Evolutionary conservation across 2,113 vertebrate genomes (phyloP), one percentile per base, ranked within the genome.

Genomic region (Neodontobutis hainanensis): DNA sequence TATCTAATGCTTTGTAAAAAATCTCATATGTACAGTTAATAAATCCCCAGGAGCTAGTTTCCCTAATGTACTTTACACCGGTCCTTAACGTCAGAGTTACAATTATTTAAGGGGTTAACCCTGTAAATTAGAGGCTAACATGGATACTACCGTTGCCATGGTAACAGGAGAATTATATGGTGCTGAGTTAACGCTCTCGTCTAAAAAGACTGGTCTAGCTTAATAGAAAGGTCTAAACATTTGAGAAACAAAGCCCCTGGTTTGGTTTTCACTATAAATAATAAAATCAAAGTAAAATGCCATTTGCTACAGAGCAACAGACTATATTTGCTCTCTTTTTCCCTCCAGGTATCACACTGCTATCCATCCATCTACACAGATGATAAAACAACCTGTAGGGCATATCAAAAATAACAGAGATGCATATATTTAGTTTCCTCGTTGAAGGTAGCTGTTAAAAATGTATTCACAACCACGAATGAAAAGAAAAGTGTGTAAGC

Each of bases 361-460:
- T 53, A 70, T 60, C 15, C 0, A 35, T 34, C 35, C 45, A 36
- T 36, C 42, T 52, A 16, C 10, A 59, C 46, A 1, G 16, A 45
- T 38, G 12, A 63, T 12, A 52, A 12, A 16, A 50, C 14, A 61
- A 46, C 35, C 42, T 57, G 43, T 8, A 63, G 53, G 60, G 49
- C 14, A 48, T 44, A n/a, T 35, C 40, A n/a, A 49, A 0, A 1
- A 61, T 1, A 27, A 56, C 63, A 74, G 35, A 12, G 42, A 70
- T 85, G 83, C 81, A 84, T 82, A 87, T 85, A 35, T 74, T 47
- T 16, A 36, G 9, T 57, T 64, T 57, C 14, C 38, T 8, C 4
- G 3, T 51, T 67, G 44, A 70, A 74, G 69, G 55, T 61, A 62
- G 42, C 48, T 35, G 15, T 40, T 73, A 46, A 35, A 50, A 53